phyloP scores from a whole-genome alignment of 1,140 invertebrate genomes.

The Drosophila serrata region DNA sequence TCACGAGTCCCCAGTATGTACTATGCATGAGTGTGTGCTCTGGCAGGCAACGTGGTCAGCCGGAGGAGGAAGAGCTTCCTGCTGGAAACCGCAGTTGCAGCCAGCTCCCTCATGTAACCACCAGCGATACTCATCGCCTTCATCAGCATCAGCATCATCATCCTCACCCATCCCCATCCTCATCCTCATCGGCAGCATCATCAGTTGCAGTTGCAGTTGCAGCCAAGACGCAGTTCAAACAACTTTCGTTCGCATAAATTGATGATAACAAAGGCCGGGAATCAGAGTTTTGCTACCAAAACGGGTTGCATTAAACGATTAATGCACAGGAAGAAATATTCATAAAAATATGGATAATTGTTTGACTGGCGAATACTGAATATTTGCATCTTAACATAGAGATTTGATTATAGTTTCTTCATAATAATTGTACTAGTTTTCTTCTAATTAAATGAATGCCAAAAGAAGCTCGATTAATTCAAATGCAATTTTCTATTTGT shows the following conservation, averaged over 20 bases:
- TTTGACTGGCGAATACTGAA: neutral
- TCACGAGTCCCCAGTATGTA: neutral
- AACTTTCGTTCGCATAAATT: constrained; percentile 83
- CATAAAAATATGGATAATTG: too few relatives aligned
- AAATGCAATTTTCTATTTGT: too few relatives aligned
- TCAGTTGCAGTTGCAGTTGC: constrained; percentile 12
- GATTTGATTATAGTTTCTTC: too few relatives aligned
- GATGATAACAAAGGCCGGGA: constrained; percentile 71
- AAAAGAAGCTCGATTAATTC: too few relatives aligned
- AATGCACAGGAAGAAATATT: constrained; percentile 10
- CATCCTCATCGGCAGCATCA: constrained; percentile 26
- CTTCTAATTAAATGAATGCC: too few relatives aligned
- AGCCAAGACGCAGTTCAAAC: constrained; percentile 61
- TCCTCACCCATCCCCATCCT: constrained; percentile 32
- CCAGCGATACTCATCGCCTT: constrained; percentile 34
- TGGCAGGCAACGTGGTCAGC: constrained; percentile 59
- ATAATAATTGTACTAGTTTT: too few relatives aligned
- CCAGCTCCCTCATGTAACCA: constrained; percentile 24
- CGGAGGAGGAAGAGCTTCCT: constrained; percentile 47
- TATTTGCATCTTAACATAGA: neutral
- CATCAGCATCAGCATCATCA: constrained; percentile 26
- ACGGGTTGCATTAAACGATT: constrained; percentile 54
- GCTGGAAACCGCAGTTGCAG: constrained; percentile 30
- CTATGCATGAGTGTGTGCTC: too few relatives aligned
- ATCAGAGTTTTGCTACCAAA: constrained; percentile 35